Evolutionary conservation across 2,113 vertebrate genomes (phyloP).

Genomic region (Ctenodactylus gundi): DNA sequence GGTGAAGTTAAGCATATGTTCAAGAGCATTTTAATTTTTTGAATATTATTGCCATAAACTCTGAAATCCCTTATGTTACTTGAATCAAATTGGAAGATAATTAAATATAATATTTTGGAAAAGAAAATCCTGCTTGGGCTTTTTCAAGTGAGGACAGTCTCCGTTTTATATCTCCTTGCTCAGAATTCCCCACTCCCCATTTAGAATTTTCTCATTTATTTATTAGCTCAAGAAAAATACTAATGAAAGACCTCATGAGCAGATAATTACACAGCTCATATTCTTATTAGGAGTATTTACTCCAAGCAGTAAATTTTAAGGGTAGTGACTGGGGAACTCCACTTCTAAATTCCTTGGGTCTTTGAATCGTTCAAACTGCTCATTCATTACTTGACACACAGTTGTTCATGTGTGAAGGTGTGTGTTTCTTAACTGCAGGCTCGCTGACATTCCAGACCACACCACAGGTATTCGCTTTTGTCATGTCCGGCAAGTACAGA

Average conservation of each 20-base stretch:
- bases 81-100: conserved; percentile 66
- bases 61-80: conserved; percentile 65
- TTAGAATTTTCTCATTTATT: conserved; percentile 44
- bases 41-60: conserved; percentile 69
- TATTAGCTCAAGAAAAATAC: conserved; percentile 38
- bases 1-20: conserved; percentile 52
- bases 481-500: neutral
- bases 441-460: neutral
- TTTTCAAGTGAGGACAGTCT: neutral
- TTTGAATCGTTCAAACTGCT: neutral
- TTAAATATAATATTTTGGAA: conserved; percentile 64
- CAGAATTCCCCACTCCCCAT: conserved; percentile 12
- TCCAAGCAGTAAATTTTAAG: neutral
- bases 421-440: neutral
- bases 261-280: neutral
- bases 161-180: conserved; percentile 27
- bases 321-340: neutral
- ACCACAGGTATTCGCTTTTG: neutral
- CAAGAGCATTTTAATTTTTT: conserved; percentile 62
- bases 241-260: neutral
- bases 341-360: neutral
- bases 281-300: neutral
- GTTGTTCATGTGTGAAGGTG: neutral
- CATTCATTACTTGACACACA: neutral
- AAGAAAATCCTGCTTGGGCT: conserved; percentile 38